Percentiles rank a stretch among this genome's conserved stretches.
Evolutionary conservation across 2,113 vertebrate genomes (phyloP).

Genomic region (Lasiurus cinereus): DNA sequence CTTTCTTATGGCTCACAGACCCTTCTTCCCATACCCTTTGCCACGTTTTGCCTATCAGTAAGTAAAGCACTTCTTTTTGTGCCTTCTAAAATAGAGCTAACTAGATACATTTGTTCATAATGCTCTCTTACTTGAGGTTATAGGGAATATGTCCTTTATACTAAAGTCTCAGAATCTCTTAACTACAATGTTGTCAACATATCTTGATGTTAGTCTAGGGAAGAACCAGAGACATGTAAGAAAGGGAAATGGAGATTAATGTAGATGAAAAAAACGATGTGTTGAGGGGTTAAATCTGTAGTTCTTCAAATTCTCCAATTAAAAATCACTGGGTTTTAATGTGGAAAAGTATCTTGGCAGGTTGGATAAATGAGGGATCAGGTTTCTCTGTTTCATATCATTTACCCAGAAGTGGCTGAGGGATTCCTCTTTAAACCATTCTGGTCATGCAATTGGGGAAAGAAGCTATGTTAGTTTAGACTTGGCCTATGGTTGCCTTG

Average conservation of each 20-base stretch:
- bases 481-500: background rate
- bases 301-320: background rate
- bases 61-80: slow-evolving; percentile 78
- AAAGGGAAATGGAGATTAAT: background rate
- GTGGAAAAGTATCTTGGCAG: background rate
- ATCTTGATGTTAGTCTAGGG: background rate
- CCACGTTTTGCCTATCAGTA: slow-evolving; percentile 94
- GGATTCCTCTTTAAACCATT: background rate
- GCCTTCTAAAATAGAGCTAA: background rate
- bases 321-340: background rate
- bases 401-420: background rate
- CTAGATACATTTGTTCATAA: accelerated
- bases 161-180: background rate
- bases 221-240: background rate
- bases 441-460: background rate
- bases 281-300: background rate
- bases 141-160: background rate
- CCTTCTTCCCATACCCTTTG: slow-evolving; percentile 91
- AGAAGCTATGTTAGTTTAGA: background rate
- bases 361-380: background rate
- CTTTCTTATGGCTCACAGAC: slow-evolving; percentile 88
- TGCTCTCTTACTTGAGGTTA: background rate
- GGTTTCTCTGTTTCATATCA: background rate
- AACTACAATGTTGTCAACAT: background rate
- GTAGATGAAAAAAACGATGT: background rate